Conservation (phyloP, 2,797 vertebrate genomes). For the Catostomus latipinnis region DNA sequence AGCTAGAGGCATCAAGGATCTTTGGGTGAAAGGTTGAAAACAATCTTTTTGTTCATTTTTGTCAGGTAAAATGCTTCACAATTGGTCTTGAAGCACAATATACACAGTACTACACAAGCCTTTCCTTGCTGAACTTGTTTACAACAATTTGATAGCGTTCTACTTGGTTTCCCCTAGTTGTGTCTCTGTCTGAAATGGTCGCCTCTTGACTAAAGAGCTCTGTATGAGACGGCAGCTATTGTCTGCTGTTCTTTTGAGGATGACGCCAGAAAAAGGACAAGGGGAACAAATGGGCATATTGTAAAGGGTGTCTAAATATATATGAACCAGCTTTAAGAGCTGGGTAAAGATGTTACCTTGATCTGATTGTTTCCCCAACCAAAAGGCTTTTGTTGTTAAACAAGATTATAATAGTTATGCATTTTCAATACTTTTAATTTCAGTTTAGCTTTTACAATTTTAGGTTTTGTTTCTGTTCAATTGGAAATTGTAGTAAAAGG, state of each 20-base stretch:
- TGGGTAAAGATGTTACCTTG: neutral
- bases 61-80: conserved; percentile 21
- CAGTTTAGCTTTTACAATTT: no score
- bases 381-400: conserved; percentile 4
- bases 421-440: neutral
- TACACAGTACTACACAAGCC: conserved; percentile 2
- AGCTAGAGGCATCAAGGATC: conserved; percentile 3
- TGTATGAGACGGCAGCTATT: conserved; percentile 24
- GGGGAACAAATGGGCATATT: conserved; percentile 16
- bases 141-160: conserved; percentile 36
- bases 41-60: conserved; percentile 42
- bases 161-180: conserved; percentile 18
- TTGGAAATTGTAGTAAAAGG: no score
- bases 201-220: conserved; percentile 32
- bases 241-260: conserved; percentile 39
- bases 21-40: conserved; percentile 18
- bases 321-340: neutral
- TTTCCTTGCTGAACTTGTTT: conserved; percentile 41
- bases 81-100: neutral
- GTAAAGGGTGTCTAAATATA: conserved; percentile 35
- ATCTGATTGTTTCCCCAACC: neutral
- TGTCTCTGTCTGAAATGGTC: conserved; percentile 19
- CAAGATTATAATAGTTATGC: neutral
- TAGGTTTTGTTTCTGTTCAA: no score
- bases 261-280: conserved; percentile 32